Conservation (phyloP, 2,797 vertebrate species). For the Babyrousa celebensis region DNA sequence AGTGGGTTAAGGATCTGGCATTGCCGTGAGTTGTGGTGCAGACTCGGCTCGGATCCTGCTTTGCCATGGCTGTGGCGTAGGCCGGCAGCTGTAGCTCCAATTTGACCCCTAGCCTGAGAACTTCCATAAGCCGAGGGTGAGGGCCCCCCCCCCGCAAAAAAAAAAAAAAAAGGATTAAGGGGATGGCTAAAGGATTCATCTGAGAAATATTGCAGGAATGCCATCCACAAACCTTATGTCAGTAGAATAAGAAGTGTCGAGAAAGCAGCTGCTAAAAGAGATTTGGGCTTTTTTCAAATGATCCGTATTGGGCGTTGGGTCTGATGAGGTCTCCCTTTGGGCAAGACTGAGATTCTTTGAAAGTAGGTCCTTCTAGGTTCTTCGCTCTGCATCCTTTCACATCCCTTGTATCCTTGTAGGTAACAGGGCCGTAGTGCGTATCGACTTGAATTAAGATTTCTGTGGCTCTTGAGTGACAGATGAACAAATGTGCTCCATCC, state of each 20-base stretch:
- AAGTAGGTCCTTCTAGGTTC: conserved; percentile 45
- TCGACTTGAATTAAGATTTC: not conserved
- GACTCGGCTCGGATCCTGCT: too few relatives aligned
- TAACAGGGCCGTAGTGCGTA: not conserved
- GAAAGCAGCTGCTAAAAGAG: conserved; percentile 23
- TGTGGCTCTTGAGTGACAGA: not conserved
- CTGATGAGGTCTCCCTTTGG: not conserved
- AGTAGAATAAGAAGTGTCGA: not conserved
- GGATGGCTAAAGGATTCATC: not conserved
- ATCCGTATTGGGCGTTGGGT: not conserved
- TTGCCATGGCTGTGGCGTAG: too few relatives aligned
- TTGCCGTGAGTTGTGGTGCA: too few relatives aligned
- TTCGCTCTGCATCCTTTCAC: not conserved
- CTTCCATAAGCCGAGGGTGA: too few relatives aligned
- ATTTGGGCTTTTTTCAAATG: conserved; percentile 31
- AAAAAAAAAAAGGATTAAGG: not conserved
- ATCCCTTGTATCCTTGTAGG: not conserved
- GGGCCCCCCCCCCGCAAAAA: not conserved
- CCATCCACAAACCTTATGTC: not conserved
- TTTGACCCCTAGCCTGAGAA: too few relatives aligned
- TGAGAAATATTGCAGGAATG: not conserved
- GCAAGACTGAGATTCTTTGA: conserved; percentile 68
- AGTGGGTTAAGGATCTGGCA: too few relatives aligned
- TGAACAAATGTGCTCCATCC: not conserved
- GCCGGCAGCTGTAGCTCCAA: too few relatives aligned